Conservation (phyloP, 2,113 vertebrate genomes). For the Peromyscus leucopus region DNA sequence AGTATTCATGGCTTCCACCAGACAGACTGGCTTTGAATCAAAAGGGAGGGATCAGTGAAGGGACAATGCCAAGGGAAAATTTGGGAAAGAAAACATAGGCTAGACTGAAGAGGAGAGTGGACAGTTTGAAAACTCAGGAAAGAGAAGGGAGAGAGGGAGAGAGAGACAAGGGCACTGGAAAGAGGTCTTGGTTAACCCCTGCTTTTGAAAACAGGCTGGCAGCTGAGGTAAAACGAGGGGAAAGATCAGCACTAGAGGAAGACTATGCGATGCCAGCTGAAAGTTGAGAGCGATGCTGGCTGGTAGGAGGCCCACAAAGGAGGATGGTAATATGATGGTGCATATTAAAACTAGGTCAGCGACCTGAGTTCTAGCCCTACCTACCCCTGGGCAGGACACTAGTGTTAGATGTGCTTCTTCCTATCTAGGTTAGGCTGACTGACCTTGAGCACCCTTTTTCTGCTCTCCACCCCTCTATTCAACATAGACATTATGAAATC, state of each 20-base stretch:
- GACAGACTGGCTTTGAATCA: constrained; percentile 11
- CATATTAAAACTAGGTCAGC: not conserved
- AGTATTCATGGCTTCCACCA: constrained; percentile 8
- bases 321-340: not conserved
- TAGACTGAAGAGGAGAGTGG: constrained; percentile 19
- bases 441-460: constrained; percentile 27
- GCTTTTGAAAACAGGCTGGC: not conserved
- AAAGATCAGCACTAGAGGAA: not conserved
- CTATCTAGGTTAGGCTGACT: not conserved
- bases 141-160: not conserved
- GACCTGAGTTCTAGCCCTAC: not conserved
- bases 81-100: constrained; percentile 31
- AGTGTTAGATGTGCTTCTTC: constrained; percentile 28
- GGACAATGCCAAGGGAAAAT: constrained; percentile 2
- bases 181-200: not conserved
- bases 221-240: not conserved
- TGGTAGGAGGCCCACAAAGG: not conserved
- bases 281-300: not conserved
- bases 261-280: not conserved
- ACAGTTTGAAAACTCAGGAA: constrained; percentile 32
- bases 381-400: not conserved
- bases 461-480: not conserved
- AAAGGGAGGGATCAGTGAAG: constrained; percentile 18
- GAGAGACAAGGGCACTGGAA: constrained; percentile 14
- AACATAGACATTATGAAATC: constrained; percentile 53